phyloP scores from a whole-genome alignment of 2,888 invertebrate species.

The Drosophila quinaria region DNA sequence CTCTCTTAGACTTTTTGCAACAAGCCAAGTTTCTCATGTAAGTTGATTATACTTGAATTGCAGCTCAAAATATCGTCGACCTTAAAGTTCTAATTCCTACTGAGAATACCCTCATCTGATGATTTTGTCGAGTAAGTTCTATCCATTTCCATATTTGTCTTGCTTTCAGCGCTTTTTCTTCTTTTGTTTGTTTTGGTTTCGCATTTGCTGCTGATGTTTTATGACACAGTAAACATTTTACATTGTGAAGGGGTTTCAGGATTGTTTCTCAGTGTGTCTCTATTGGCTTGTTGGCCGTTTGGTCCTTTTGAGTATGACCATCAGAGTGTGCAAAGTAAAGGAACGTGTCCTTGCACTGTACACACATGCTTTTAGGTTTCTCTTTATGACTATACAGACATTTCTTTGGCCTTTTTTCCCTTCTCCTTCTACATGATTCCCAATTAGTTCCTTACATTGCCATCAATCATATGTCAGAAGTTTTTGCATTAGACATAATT shows the following conservation, averaged over 20 bases:
- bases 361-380: background rate
- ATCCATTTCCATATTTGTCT: constrained; percentile 46
- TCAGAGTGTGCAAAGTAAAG: constrained; percentile 47
- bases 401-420: background rate
- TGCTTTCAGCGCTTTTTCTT: constrained; percentile 11
- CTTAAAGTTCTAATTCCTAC: background rate
- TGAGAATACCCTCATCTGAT: constrained; percentile 7
- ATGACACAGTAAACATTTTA: constrained; percentile 78
- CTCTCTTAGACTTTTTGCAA: background rate
- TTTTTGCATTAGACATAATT: constrained; percentile 63
- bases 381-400: background rate
- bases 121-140: constrained; percentile 25
- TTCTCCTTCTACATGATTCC: background rate
- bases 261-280: constrained; percentile 9
- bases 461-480: constrained; percentile 58
- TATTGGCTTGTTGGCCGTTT: constrained; percentile 41
- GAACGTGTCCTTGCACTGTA: constrained; percentile 57
- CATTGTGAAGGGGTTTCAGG: constrained; percentile 45
- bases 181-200: constrained; percentile 54
- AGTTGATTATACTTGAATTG: background rate
- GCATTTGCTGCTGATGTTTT: constrained; percentile 72
- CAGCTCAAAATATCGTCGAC: background rate
- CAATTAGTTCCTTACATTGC: constrained; percentile 28
- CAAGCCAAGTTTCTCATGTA: background rate
- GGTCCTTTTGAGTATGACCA: constrained; percentile 57